Evolutionary conservation across 2,888 invertebrate species (phyloP).

Genomic region (Andrena marginata): DNA sequence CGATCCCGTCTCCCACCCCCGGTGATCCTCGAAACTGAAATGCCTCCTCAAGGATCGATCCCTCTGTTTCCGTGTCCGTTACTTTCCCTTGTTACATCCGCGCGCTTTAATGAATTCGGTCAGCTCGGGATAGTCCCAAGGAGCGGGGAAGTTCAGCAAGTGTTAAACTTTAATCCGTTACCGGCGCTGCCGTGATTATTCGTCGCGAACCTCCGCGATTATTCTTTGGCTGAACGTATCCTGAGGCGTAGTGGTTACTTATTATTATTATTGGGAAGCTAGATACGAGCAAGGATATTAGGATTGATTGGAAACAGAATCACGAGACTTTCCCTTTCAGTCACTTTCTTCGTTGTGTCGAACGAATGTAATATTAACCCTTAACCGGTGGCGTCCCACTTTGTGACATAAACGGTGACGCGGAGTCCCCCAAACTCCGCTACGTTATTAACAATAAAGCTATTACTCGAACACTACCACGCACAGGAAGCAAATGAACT

Average conservation of each 20-base stretch:
- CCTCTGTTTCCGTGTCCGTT: conserved; percentile 9
- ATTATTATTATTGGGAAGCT: too few species aligned
- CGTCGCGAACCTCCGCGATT: background rate
- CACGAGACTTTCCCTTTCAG: too few species aligned
- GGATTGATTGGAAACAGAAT: too few species aligned
- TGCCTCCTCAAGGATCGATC: conserved; percentile 34
- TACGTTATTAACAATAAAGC: too few species aligned
- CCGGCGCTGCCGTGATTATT: conserved; percentile 14
- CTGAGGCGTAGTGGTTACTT: background rate
- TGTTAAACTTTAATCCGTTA: conserved; percentile 27
- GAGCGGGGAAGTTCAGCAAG: conserved; percentile 24
- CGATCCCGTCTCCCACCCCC: conserved; percentile 38
- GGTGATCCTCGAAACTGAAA: conserved; percentile 51
- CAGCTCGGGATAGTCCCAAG: conserved; percentile 13
- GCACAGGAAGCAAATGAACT: too few species aligned
- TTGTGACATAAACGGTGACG: too few species aligned
- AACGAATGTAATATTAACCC: too few species aligned
- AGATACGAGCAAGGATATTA: too few species aligned
- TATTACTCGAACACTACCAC: too few species aligned
- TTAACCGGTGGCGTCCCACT: too few species aligned
- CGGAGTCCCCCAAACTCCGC: too few species aligned
- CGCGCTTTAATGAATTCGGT: conserved; percentile 44
- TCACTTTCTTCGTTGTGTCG: too few species aligned
- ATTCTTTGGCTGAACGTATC: background rate
- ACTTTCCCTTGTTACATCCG: conserved; percentile 26